These are phyloP conservation scores for Barbus barbus DNA, from an alignment of 2,113 vertebrate species.

Conservation along the genomic window DNA sequence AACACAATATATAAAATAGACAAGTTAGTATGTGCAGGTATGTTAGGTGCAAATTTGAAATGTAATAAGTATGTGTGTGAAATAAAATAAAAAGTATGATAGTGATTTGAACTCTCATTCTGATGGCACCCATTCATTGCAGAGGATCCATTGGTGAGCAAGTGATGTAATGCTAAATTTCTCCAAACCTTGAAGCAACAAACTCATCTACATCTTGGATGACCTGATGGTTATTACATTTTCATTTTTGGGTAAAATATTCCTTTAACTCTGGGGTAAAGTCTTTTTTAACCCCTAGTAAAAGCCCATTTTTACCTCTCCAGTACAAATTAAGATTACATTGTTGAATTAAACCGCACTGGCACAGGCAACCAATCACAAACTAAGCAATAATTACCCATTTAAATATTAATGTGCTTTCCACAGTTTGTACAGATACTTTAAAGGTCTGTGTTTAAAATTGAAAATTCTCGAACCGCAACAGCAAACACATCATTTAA, in stretches of 20 bases:
- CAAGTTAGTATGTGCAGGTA: too few species aligned
- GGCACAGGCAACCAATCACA: background rate
- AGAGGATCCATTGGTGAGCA: too few species aligned
- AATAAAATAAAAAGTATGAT: too few species aligned
- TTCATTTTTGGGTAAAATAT: background rate
- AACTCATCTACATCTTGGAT: too few species aligned
- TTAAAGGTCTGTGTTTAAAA: background rate
- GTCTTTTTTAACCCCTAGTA: background rate
- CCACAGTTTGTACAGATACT: background rate
- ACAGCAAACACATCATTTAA: background rate
- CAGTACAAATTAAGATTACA: background rate
- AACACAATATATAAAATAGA: too few species aligned
- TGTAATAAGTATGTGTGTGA: too few species aligned
- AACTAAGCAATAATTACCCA: background rate
- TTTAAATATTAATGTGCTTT: background rate
- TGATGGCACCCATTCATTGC: too few species aligned
- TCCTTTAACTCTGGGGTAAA: background rate
- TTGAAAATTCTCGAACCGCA: background rate
- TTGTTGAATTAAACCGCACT: background rate
- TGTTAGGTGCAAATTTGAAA: too few species aligned
- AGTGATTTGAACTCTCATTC: too few species aligned
- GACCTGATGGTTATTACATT: too few species aligned
- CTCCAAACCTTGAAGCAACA: too few species aligned
- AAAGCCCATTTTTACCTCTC: background rate
- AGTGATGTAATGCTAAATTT: too few species aligned